These are phyloP conservation scores for Bergia puertoricense DNA, from an alignment of 92 coral and sea anemone species.

Conservation along the genomic window DNA sequence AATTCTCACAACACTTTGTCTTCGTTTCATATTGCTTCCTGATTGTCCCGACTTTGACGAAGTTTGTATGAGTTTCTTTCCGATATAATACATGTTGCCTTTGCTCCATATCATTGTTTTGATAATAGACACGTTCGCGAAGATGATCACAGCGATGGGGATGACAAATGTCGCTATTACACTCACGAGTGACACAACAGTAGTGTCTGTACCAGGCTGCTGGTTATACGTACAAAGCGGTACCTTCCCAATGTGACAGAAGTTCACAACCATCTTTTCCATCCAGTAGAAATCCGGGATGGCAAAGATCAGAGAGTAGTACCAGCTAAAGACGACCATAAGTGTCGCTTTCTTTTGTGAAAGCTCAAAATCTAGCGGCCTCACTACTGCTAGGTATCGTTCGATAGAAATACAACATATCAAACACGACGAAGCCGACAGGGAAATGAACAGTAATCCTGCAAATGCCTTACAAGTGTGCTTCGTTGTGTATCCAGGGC, in stretches of 20 bases:
- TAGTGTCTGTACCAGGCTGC: conserved; percentile 60
- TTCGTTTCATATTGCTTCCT: conserved; percentile 25
- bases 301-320: conserved; percentile 72
- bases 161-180: conserved; percentile 71
- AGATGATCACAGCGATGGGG: conserved; percentile 65
- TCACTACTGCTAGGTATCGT: conserved; percentile 85
- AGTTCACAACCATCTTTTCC: conserved; percentile 46
- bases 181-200: conserved; percentile 51
- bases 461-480: conserved; percentile 68
- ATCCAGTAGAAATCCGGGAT: conserved; percentile 79
- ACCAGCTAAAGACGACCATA: conserved; percentile 80
- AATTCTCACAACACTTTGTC: conserved; percentile 64
- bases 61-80: conserved; percentile 46
- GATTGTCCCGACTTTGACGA: not conserved
- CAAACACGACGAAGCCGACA: conserved; percentile 67
- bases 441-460: conserved; percentile 72
- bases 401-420: conserved; percentile 87
- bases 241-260: conserved; percentile 62
- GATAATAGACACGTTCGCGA: conserved; percentile 68
- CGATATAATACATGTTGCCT: conserved; percentile 34
- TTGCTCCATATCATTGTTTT: conserved; percentile 48
- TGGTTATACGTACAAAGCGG: conserved; percentile 66
- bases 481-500: conserved; percentile 54
- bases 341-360: conserved; percentile 63
- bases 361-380: conserved; percentile 78